Percentiles rank a stretch among this genome's conserved stretches.
phyloP scores from a whole-genome alignment of 2,797 vertebrate genomes.

The Loris lydekkerianus region DNA sequence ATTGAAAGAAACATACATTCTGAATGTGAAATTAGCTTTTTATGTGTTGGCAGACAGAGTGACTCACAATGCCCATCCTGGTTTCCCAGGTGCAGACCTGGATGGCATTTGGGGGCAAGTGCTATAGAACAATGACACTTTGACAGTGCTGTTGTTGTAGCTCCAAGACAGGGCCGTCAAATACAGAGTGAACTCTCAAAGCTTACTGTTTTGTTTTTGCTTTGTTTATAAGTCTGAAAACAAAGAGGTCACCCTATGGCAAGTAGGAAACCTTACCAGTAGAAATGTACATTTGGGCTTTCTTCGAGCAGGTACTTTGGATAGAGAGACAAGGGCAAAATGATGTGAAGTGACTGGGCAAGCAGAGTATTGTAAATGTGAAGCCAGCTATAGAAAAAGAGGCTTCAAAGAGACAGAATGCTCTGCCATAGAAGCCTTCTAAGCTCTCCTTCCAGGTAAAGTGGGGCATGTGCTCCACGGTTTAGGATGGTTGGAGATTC shows the following conservation, averaged over 20 bases:
- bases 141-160: conserved; percentile 72
- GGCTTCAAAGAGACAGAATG: not conserved
- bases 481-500: not conserved
- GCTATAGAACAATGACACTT: conserved; percentile 70
- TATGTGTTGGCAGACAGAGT: conserved; percentile 85
- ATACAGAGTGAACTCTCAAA: conserved; percentile 71
- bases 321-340: not conserved
- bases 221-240: conserved; percentile 78
- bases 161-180: conserved; percentile 73
- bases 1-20: conserved; percentile 85
- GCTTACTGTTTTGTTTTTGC: conserved; percentile 78
- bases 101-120: conserved; percentile 79
- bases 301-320: not conserved
- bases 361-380: not conserved
- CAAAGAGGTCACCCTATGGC: conserved; percentile 63
- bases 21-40: conserved; percentile 90
- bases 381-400: conserved; percentile 1
- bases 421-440: not conserved
- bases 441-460: not conserved
- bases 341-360: not conserved
- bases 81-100: conserved; percentile 86
- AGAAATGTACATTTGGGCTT: conserved; percentile 12
- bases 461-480: not conserved
- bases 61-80: conserved; percentile 82
- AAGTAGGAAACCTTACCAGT: not conserved